Conservation (phyloP, 2,888 invertebrate species). For the Gari tellinella region DNA sequence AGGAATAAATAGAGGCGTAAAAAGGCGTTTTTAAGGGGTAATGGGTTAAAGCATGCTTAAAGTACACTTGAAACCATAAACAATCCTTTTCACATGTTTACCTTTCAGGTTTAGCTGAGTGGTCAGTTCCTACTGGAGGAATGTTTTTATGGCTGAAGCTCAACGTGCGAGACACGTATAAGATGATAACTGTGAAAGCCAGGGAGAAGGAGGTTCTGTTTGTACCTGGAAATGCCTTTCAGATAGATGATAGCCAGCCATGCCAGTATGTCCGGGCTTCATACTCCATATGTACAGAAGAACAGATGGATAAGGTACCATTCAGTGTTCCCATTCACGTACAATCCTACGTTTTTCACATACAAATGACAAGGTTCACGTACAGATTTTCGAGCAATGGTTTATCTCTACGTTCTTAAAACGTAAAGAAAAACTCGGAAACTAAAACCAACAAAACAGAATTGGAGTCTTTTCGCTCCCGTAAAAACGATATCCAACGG, state of each 20-base stretch:
- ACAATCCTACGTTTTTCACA: too few relatives aligned
- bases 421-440: too few relatives aligned
- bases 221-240: slow-evolving; percentile 91
- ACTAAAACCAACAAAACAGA: too few relatives aligned
- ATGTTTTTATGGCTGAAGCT: slow-evolving; percentile 92
- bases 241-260: slow-evolving; percentile 87
- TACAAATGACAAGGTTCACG: too few relatives aligned
- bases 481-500: neutral
- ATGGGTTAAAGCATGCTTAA: too few relatives aligned
- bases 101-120: slow-evolving; percentile 87
- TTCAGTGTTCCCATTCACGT: neutral
- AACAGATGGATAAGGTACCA: slow-evolving; percentile 62
- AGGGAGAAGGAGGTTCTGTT: slow-evolving; percentile 87
- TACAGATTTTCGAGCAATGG: too few relatives aligned
- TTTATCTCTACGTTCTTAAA: too few relatives aligned
- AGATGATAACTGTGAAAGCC: slow-evolving; percentile 90
- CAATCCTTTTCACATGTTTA: too few relatives aligned
- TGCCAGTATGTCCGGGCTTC: slow-evolving; percentile 90
- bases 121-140: slow-evolving; percentile 89
- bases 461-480: neutral
- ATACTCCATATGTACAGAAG: slow-evolving; percentile 88
- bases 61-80: too few relatives aligned
- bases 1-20: too few relatives aligned
- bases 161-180: slow-evolving; percentile 89
- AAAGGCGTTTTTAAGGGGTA: too few relatives aligned